phyloP scores from a whole-genome alignment of 2,888 invertebrate genomes.

The Ophioninae sp. region DNA sequence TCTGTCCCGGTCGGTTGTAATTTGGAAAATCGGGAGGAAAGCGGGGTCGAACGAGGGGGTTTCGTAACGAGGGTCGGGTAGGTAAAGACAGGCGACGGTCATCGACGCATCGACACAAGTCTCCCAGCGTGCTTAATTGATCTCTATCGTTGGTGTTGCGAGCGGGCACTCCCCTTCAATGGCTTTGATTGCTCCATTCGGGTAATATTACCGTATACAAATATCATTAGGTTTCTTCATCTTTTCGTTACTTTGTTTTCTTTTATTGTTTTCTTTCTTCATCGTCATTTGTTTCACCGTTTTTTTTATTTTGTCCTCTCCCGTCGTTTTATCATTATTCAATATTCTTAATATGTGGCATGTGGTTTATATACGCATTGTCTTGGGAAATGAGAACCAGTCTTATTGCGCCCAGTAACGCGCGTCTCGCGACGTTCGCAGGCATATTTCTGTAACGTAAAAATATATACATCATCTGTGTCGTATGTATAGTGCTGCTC shows the following conservation, averaged over 20 bases:
- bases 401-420: slow-evolving; percentile 78
- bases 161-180: slow-evolving; percentile 74
- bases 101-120: slow-evolving; percentile 42
- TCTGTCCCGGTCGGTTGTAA: too few species aligned
- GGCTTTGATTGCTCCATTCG: slow-evolving; percentile 65
- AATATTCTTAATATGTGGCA: slow-evolving; percentile 64
- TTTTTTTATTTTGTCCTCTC: background rate
- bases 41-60: background rate
- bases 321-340: slow-evolving; percentile 57
- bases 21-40: background rate
- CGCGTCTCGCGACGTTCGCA: slow-evolving; percentile 72
- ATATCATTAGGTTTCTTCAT: slow-evolving; percentile 75
- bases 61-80: slow-evolving; percentile 18
- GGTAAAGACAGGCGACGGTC: slow-evolving; percentile 44
- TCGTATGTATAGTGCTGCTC: slow-evolving; percentile 81
- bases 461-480: slow-evolving; percentile 81
- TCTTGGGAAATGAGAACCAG: slow-evolving; percentile 81
- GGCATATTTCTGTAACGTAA: slow-evolving; percentile 81
- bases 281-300: slow-evolving; percentile 32
- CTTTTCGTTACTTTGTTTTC: slow-evolving; percentile 41
- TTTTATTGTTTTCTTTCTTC: slow-evolving; percentile 33
- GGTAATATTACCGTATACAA: slow-evolving; percentile 78
- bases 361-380: slow-evolving; percentile 78
- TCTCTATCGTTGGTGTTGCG: slow-evolving; percentile 70
- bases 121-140: slow-evolving; percentile 51